These are phyloP conservation scores for Clarias pachynema DNA, from an alignment of 2,797 vertebrate species.

Conservation along the genomic window DNA sequence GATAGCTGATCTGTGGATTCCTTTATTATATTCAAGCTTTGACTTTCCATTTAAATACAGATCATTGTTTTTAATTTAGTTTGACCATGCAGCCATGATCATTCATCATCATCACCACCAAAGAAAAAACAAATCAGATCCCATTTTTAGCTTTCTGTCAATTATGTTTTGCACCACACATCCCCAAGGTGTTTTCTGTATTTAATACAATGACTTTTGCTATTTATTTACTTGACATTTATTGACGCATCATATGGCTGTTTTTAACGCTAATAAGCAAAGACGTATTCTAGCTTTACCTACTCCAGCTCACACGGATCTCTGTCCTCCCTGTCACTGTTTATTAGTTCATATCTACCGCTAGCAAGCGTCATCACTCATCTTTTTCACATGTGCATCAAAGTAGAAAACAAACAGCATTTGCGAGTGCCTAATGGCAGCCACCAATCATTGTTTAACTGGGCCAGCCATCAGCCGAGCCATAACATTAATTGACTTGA, in stretches of 20 bases:
- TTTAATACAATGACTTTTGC: slow-evolving; percentile 18
- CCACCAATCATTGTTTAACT: slow-evolving; percentile 51
- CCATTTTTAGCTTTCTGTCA: slow-evolving; percentile 14
- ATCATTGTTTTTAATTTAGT: not conserved
- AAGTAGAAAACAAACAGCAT: slow-evolving; percentile 44
- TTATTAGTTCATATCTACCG: slow-evolving; percentile 43
- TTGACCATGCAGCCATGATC: not conserved
- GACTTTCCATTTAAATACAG: not conserved
- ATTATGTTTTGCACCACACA: not conserved
- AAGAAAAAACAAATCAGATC: not conserved
- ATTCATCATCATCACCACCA: slow-evolving; percentile 8
- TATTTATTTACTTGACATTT: slow-evolving; percentile 30
- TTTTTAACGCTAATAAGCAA: slow-evolving; percentile 17
- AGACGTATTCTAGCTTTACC: not conserved
- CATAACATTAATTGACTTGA: slow-evolving; percentile 55
- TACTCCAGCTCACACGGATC: slow-evolving; percentile 4
- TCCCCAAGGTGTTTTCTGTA: not conserved
- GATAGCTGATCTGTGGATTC: too few species aligned
- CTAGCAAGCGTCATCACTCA: slow-evolving; percentile 18
- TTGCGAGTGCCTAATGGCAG: slow-evolving; percentile 37
- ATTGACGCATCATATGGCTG: slow-evolving; percentile 14
- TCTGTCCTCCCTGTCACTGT: slow-evolving; percentile 35
- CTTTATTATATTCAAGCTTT: not conserved
- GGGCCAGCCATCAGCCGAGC: slow-evolving; percentile 41
- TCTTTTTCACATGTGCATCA: slow-evolving; percentile 41